Base-by-base conservation (phyloP, 2,888 invertebrate genomes). In the Bugula neritina region DNA sequence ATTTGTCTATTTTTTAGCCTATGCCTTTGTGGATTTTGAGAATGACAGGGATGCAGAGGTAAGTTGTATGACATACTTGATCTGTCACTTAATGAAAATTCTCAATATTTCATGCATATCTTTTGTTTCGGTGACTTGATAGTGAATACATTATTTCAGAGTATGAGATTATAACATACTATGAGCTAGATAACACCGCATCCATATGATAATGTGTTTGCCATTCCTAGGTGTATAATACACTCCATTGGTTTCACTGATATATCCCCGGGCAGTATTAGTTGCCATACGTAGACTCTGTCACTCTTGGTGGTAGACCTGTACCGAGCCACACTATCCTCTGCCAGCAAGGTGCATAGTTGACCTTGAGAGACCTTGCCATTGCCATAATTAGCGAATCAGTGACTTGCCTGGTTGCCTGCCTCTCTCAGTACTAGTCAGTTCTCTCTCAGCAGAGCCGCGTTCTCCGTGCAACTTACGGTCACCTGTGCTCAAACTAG, bases 1-100 rank as follows among this genome's bases (percentile, higher is more conserved):
- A n/a, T n/a, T n/a, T n/a, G n/a, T n/a, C n/a, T n/a, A n/a, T n/a
- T 31, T 58, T 58, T 5, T n/a, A 58, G 58, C 58, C 3, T 58
- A 58, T n/a, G 58, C 58, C 10, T 58, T 58, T 31, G 58, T 58
- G 10, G 58, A 58, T n/a, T 58, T 58, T 31, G 58, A 58, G 58
- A 58, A 58, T 3, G 58, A 58, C 58, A 3, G 21, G 31, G 58
- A 58, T 31, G 58, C 58, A 13, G 58, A 58, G 58, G 58, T 58
- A 21, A 58, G 58, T 43, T 43, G 43, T 43, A 43, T n/a, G n/a
- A n/a, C n/a, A n/a, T n/a, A n/a, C n/a, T n/a, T n/a, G n/a, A n/a
- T n/a, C n/a, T n/a, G n/a, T n/a, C n/a, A n/a, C n/a, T n/a, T n/a
- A n/a, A n/a, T n/a, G n/a, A n/a, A n/a, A n/a, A n/a, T n/a, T n/a